Base-by-base conservation (phyloP, 2,797 vertebrate species). In the Zenarchopterus dispar region DNA sequence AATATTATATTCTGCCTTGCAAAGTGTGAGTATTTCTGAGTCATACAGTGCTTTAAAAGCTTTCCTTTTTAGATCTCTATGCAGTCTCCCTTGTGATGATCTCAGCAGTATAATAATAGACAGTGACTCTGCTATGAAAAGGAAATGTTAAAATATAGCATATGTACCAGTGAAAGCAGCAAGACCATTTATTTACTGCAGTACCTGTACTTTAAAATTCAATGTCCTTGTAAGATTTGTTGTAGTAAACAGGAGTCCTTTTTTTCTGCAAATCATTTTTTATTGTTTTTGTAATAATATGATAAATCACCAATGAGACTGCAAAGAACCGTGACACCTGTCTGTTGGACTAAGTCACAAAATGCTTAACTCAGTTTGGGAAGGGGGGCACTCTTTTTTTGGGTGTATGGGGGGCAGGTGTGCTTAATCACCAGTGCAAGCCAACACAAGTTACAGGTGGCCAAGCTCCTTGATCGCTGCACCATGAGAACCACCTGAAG, bases 401-500 rank as follows among this genome's bases (percentile, higher is more conserved):
- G 63, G 24, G 16, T 52, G 42, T n/a, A n/a, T n/a, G 15, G 46
- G 59, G 53, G 70, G 15, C 24, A 55, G 49, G 47, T 52, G 48
- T 56, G 11, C 60, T 88, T 92, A 91, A 91, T 91, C 90, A 88
- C 74, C 41, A 49, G 62, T 78, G 75, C 88, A 86, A 89, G 88
- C 77, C 83, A 78, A 74, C 84, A 89, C 88, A 89, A 69, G 89
- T 92, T 75, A 89, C 89, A 91, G 88, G 87, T 92, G 90, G 83
- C 73, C 62, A 33, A 84, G 73, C 85, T 67, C 81, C 88, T 86
- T 91, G 89, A 92, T 91, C 87, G 79, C 17, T 70, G 52, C 77
- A 80, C 80, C 78, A 75, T 88, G 88, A 90, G 85, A 86, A 82
- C 51, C 82, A 88, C 84, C 89, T 89, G 84, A 88, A 73, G 24